Conservation (phyloP, 1,140 invertebrate genomes). For the Pogonus chalceus region DNA sequence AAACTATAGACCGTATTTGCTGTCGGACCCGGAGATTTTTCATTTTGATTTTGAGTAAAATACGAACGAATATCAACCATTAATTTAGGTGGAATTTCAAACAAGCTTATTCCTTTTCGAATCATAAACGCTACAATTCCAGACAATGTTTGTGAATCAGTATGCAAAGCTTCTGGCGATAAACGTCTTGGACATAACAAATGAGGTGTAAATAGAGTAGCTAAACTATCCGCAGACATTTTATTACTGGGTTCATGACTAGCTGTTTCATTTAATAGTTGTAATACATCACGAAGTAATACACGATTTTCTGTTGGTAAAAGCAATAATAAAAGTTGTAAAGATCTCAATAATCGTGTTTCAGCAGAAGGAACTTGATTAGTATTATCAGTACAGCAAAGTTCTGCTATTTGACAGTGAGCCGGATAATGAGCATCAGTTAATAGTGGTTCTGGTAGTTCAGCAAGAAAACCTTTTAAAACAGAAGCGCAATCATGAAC, state of each 20-base stretch:
- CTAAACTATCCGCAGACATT: conserved; percentile 82
- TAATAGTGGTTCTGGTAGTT: conserved; percentile 77
- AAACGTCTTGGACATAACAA: conserved; percentile 81
- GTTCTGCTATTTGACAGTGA: conserved; percentile 70
- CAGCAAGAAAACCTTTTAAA: conserved; percentile 76
- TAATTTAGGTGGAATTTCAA: conserved; percentile 66
- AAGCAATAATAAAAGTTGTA: conserved; percentile 73
- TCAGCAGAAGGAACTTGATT: conserved; percentile 33
- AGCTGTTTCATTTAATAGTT: conserved; percentile 64
- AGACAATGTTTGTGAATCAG: conserved; percentile 62
- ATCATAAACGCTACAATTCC: conserved; percentile 82
- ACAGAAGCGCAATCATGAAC: conserved; percentile 90
- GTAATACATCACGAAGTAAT: conserved; percentile 63
- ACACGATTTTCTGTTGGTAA: conserved; percentile 65
- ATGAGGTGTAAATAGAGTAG: conserved; percentile 85
- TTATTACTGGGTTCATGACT: conserved; percentile 63
- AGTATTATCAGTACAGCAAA: background rate
- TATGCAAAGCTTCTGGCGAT: conserved; percentile 65
- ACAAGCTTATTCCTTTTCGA: conserved; percentile 54
- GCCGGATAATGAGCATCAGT: conserved; percentile 81
- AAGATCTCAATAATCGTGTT: conserved; percentile 55
- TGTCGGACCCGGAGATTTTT: conserved; percentile 31
- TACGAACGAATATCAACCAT: conserved; percentile 69
- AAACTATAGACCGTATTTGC: conserved; percentile 82
- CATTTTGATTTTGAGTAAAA: conserved; percentile 35